phyloP scores from a whole-genome alignment of 2,888 invertebrate species.

The Polia nebulosa region DNA sequence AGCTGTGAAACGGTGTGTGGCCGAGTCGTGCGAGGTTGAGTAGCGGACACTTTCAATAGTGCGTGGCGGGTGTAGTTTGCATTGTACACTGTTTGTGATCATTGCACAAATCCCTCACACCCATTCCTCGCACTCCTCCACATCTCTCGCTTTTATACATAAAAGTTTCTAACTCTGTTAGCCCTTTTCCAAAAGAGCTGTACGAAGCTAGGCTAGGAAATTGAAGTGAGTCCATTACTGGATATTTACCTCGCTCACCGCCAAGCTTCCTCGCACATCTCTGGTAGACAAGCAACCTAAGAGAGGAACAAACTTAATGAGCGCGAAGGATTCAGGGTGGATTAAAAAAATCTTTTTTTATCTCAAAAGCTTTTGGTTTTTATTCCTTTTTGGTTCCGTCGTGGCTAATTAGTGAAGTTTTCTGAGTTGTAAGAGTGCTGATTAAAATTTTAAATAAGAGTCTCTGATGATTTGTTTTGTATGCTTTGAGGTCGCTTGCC shows the following conservation, averaged over 20 bases:
- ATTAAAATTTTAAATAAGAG: slow-evolving; percentile 46
- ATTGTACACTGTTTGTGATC: not conserved
- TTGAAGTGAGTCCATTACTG: not conserved
- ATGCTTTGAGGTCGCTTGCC: not conserved
- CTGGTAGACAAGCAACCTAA: not conserved
- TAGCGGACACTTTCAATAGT: not conserved
- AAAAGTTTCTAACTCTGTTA: too few species aligned
- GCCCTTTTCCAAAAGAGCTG: not conserved
- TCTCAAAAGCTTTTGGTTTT: slow-evolving; percentile 45
- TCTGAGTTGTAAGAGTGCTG: slow-evolving; percentile 35
- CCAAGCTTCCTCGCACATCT: not conserved
- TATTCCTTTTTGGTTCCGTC: slow-evolving; percentile 45
- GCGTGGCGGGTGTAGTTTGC: not conserved
- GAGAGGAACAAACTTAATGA: slow-evolving; percentile 64
- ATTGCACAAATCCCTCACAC: not conserved
- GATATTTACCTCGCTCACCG: not conserved
- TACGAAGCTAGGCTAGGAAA: not conserved
- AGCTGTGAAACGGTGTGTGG: not conserved
- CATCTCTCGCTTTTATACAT: not conserved
- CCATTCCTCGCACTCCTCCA: not conserved
- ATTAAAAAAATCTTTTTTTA: slow-evolving; percentile 50
- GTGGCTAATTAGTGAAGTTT: slow-evolving; percentile 63
- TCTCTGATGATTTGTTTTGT: slow-evolving; percentile 9
- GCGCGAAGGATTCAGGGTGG: slow-evolving; percentile 52
- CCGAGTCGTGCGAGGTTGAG: not conserved